A percentile compares a stretch with the other conserved stretches of the same genome.
These are phyloP conservation scores for Euura lappo DNA, from an alignment of 1,140 invertebrate species.

Conservation along the genomic window DNA sequence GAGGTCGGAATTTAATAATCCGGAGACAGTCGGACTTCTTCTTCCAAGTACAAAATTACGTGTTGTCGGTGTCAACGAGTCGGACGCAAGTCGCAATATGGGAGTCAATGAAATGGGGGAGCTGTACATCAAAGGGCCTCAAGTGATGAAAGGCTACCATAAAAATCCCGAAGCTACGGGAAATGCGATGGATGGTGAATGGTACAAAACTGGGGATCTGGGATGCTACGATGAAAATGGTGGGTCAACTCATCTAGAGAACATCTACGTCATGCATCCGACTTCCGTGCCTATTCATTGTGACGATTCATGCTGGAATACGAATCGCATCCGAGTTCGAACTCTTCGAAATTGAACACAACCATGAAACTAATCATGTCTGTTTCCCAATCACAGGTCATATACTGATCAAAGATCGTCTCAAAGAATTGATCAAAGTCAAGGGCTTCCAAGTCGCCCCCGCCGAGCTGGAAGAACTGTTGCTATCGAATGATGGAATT, in stretches of 20 bases:
- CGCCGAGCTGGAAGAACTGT: conserved; percentile 41
- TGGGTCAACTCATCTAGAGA: conserved; percentile 38
- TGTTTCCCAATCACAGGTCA: conserved; percentile 48
- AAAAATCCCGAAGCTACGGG: too few species aligned
- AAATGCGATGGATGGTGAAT: conserved; percentile 68
- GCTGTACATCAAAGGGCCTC: conserved; percentile 34
- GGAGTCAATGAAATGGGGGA: conserved; percentile 35
- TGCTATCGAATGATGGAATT: conserved; percentile 60
- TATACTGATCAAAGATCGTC: conserved; percentile 60
- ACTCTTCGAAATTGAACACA: too few species aligned
- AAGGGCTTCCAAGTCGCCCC: conserved; percentile 61
- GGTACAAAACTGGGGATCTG: conserved; percentile 83
- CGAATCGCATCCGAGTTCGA: too few species aligned
- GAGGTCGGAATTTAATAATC: conserved; percentile 33
- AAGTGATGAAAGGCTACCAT: conserved; percentile 63
- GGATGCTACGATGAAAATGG: conserved; percentile 73
- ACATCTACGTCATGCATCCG: neutral
- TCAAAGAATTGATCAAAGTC: conserved; percentile 69
- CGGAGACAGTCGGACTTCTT: conserved; percentile 60
- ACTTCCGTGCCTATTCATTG: too few species aligned
- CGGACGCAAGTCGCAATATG: conserved; percentile 27
- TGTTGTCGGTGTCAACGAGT: conserved; percentile 64
- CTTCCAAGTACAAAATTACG: conserved; percentile 72
- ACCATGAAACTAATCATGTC: neutral
- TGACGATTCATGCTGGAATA: too few species aligned